Evolutionary conservation across 2,113 vertebrate species (phyloP).

Genomic region (Chrysochloris asiatica): DNA sequence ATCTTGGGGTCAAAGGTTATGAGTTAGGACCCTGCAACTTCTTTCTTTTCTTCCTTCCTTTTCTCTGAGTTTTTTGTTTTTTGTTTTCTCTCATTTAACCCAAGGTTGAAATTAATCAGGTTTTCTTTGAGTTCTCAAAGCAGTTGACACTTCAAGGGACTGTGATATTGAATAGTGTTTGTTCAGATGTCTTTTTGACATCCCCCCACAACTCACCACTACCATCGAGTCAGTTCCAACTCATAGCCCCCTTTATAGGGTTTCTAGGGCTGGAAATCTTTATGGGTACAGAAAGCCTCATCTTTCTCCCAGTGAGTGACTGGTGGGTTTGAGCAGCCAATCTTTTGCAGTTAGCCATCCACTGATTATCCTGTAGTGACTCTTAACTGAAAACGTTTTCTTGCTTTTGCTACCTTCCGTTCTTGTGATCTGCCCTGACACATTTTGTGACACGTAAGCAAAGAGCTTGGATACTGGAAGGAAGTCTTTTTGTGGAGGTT

Average conservation of each 20-base stretch:
- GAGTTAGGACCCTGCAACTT: neutral
- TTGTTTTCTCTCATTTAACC: neutral
- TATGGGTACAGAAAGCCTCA: too few relatives aligned
- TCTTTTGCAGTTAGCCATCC: too few relatives aligned
- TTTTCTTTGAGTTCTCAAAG: slow-evolving; percentile 52
- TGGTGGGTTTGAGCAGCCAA: too few relatives aligned
- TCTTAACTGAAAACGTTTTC: slow-evolving; percentile 39
- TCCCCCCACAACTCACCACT: slow-evolving; percentile 4
- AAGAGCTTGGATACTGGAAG: neutral
- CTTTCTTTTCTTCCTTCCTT: slow-evolving; percentile 1
- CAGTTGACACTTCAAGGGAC: slow-evolving; percentile 39
- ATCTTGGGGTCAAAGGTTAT: neutral
- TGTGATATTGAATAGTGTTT: slow-evolving; percentile 37
- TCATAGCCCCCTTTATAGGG: too few relatives aligned
- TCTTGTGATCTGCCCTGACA: neutral
- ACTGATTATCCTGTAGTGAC: too few relatives aligned
- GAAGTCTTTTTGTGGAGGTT: slow-evolving; percentile 1
- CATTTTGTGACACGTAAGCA: slow-evolving; percentile 26
- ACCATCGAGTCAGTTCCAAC: too few relatives aligned
- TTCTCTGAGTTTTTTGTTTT: neutral
- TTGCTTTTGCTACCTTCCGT: slow-evolving; percentile 25
- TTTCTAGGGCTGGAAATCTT: too few relatives aligned
- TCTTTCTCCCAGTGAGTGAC: too few relatives aligned
- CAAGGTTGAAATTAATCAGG: slow-evolving; percentile 52
- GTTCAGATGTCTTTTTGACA: slow-evolving; percentile 39